A percentile compares a stretch with the other conserved stretches of the same genome.
Conservation (phyloP, 1,140 invertebrate genomes). For the Stratiolaelaps scimitus region DNA sequence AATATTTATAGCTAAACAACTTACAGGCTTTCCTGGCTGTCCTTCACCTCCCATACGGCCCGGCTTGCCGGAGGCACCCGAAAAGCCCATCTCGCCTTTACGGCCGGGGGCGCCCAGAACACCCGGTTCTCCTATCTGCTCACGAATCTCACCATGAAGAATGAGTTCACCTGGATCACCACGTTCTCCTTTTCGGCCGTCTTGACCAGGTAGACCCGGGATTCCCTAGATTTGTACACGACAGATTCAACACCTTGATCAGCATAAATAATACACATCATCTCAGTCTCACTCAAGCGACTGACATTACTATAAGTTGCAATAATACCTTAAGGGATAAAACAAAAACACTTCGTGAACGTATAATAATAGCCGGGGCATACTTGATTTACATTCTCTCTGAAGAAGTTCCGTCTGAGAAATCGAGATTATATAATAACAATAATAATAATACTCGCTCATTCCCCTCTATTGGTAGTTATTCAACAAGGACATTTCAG, state of each 20-base stretch:
- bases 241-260: too few species aligned
- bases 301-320: constrained; percentile 2
- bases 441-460: constrained; percentile 13
- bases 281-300: neutral
- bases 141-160: too few species aligned
- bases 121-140: too few species aligned
- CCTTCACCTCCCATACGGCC: neutral
- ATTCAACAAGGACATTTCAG: too few species aligned
- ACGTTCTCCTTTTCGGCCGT: constrained; percentile 30
- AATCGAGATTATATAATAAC: constrained; percentile 19
- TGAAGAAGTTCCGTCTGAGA: too few species aligned
- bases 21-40: neutral
- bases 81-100: neutral
- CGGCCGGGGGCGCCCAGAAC: neutral
- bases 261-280: neutral
- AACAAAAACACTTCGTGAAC: too few species aligned
- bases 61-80: neutral
- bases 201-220: constrained; percentile 28
- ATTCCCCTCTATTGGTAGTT: too few species aligned
- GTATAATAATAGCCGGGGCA: too few species aligned
- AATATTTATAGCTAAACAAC: too few species aligned
- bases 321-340: neutral
- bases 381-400: too few species aligned
- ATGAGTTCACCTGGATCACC: constrained; percentile 31
- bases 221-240: neutral